phyloP scores from a whole-genome alignment of 2,888 invertebrate genomes.

The Cheiracanthium punctorium region DNA sequence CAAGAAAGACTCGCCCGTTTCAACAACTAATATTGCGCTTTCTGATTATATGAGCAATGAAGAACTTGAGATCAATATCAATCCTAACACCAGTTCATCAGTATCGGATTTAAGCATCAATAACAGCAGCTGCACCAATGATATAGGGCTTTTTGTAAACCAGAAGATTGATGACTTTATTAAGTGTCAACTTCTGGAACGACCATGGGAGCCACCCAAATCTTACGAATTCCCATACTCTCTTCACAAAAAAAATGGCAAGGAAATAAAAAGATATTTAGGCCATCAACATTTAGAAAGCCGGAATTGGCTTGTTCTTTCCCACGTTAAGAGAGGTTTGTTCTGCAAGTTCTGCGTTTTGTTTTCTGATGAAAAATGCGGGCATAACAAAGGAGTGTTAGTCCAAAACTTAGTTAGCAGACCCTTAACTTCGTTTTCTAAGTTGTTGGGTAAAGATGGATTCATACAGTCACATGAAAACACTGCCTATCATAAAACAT shows the following conservation, averaged over 20 bases:
- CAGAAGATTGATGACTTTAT: not conserved
- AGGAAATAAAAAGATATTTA: not conserved
- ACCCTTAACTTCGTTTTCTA: not conserved
- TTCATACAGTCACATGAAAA: not conserved
- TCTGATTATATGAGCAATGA: too few relatives aligned
- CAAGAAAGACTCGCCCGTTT: too few relatives aligned
- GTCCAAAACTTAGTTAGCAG: not conserved
- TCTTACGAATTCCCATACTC: not conserved
- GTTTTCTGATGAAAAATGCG: not conserved
- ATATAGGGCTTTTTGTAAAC: not conserved
- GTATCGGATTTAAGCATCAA: not conserved
- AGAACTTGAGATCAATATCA: not conserved
- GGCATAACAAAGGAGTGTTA: not conserved
- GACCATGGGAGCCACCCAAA: not conserved
- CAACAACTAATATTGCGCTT: too few relatives aligned
- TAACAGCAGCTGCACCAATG: not conserved
- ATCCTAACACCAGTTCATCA: not conserved
- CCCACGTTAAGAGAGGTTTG: not conserved
- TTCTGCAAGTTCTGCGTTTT: not conserved
- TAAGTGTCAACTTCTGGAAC: not conserved
- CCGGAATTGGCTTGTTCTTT: not conserved
- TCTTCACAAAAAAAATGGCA: not conserved
- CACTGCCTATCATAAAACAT: not conserved
- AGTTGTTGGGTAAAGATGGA: not conserved
- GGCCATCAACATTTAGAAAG: not conserved